Evolutionary conservation across 1,140 invertebrate genomes (phyloP), one percentile per base, ranked within the genome.

Genomic region (Vollenhovia emeryi): DNA sequence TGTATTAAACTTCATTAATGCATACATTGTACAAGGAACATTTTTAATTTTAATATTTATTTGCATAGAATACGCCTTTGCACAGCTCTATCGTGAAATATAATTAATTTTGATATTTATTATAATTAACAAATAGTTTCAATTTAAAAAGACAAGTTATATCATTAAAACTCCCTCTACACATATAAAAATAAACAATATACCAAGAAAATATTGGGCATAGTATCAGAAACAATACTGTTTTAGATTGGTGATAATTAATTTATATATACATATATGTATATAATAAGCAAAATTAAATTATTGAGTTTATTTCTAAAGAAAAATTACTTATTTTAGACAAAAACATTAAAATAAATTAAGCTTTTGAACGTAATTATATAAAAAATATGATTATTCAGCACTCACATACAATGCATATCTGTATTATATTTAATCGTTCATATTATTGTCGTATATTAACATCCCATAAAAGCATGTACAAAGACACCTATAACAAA

Each of bases 361-460:
- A n/a, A n/a, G n/a, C n/a, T n/a, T n/a, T n/a, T n/a, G n/a, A n/a
- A n/a, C n/a, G n/a, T 3, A 27, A 57, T 57, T 57, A 57, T 55
- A 55, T 13, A 13, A 21, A 57, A 57, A 57, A 57, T 64, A 64
- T 62, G n/a, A 76, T 50, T 30, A 18, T 13, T 64, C 57, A 62
- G 27, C 55, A 50, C 74, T 50, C 43, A 43, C 40, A 40, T 55
- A 60, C 69, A 62, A 78, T 78, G n/a, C 30, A 64, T 59, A 74
- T 87, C 73, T 75, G 43, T 62, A 60, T 75, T n/a, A 15, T 50
- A 60, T 76, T 85, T 48, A 85, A 80, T 74, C 87, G 59, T 36
- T 73, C 69, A 55, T 64, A 87, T 88, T 88, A 88, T 89, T 89
- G 76, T 89, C 84, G 55, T 73, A 69, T 71, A 76, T 50, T 86